Evolutionary conservation across 2,113 vertebrate genomes (phyloP).

Genomic region (Bos indicus): DNA sequence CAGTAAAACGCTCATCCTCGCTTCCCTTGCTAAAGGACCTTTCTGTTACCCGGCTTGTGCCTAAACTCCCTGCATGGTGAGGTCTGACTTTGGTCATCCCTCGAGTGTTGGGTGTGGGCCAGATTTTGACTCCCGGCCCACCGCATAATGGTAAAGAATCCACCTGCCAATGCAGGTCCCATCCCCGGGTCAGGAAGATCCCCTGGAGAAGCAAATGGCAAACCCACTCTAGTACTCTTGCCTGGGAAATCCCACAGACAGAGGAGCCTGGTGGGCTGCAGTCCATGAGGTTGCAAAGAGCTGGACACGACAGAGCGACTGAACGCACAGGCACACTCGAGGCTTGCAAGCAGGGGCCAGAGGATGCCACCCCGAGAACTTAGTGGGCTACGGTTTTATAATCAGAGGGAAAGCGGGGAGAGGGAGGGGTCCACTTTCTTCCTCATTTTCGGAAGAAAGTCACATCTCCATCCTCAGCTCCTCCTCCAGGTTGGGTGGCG

Average conservation of each 20-base stretch:
- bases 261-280: background rate
- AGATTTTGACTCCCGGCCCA: background rate
- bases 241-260: background rate
- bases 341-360: background rate
- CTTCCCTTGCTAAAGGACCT: background rate
- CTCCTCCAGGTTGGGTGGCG: background rate
- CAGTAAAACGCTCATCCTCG: rapidly evolving
- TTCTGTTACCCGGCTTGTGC: too few relatives aligned
- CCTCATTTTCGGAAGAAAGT: background rate
- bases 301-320: rapidly evolving
- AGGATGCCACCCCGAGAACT: background rate
- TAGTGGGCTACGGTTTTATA: rapidly evolving
- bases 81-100: background rate
- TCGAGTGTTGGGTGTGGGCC: background rate
- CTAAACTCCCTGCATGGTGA: rapidly evolving
- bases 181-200: background rate
- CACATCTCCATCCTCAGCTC: background rate
- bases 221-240: background rate
- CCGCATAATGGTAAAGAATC: background rate
- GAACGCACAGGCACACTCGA: rapidly evolving
- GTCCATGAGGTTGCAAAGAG: background rate
- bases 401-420: background rate
- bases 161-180: background rate
- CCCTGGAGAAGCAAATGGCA: background rate
- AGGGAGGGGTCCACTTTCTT: background rate